Base-by-base conservation (phyloP, 1,140 invertebrate genomes). In the Macrosteles quadrilineatus region DNA sequence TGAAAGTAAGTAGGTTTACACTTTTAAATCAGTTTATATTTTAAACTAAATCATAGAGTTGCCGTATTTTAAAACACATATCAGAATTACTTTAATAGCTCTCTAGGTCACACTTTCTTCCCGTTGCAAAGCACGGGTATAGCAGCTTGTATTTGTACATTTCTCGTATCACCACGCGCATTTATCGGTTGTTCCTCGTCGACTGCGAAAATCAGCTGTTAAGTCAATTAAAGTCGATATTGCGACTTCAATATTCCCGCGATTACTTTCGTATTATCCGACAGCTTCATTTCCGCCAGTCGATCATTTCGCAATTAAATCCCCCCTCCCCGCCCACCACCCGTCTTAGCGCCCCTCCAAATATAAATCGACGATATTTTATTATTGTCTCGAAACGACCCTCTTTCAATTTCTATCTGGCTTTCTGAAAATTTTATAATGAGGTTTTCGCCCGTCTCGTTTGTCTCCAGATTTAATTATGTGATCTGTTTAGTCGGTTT, bases 241-340 rank as follows among this genome's bases (percentile, higher is more conserved):
- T 59, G 55, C 23, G 55, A 50, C 14, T 21, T 50, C 55, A 59
- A 59, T 59, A 59, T 59, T 59, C 55, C 55, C 55, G 23, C 55
- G 55, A 59, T 59, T 59, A 59, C 55, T 21, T 59, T 59, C 55
- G 47, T 50, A 50, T 50, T 50, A 50, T 50, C 47, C 47, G 3
- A 27, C 21, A 25, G 55, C 55, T 59, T 59, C 55, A 59, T 59
- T 59, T 59, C 55, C 55, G 55, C 27, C 55, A 59, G 23, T 59
- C 55, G 55, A 59, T 59, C 55, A 59, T 59, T 59, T 59, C 27
- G 55, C 55, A 59, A 59, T 59, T 59, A 59, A 59, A 59, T 12
- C 25, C 55, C 27, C 55, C 55, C 6, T 25, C 55, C 23, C 55
- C 47, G 14, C n/a, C 21, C 21, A 4, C 47, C 47, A 50, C 47